Evolutionary conservation across 2,113 vertebrate genomes (phyloP).

Genomic region (Alces alces): DNA sequence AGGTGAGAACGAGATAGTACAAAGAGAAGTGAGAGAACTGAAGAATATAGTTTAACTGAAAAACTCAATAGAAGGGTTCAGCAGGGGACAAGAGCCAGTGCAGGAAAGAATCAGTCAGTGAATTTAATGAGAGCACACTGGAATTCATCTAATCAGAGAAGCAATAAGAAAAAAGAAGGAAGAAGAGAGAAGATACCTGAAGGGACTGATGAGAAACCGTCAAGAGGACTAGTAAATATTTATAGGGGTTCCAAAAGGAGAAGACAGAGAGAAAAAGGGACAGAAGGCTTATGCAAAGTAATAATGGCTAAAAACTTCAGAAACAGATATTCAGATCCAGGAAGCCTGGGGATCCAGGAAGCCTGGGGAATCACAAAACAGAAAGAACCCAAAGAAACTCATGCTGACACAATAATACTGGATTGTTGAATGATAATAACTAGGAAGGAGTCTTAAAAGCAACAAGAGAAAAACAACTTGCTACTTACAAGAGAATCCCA

Average conservation of each 20-base stretch:
- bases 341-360: neutral
- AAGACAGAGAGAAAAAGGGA: neutral
- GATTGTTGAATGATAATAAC: neutral
- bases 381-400: neutral
- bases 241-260: neutral
- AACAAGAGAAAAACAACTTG: neutral
- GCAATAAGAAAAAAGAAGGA: neutral
- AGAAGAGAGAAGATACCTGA: neutral
- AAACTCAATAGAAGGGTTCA: neutral
- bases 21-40: neutral
- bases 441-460: neutral
- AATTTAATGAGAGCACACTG: neutral
- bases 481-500: neutral
- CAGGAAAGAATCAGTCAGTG: neutral
- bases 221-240: neutral
- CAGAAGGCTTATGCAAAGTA: neutral
- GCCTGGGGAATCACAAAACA: neutral
- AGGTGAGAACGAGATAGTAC: neutral
- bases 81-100: neutral
- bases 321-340: neutral
- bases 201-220: neutral
- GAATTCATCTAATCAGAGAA: neutral
- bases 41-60: neutral
- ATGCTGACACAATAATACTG: neutral
- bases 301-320: neutral